Base-by-base conservation (phyloP, 2,113 vertebrate species). In the Papio anubis region DNA sequence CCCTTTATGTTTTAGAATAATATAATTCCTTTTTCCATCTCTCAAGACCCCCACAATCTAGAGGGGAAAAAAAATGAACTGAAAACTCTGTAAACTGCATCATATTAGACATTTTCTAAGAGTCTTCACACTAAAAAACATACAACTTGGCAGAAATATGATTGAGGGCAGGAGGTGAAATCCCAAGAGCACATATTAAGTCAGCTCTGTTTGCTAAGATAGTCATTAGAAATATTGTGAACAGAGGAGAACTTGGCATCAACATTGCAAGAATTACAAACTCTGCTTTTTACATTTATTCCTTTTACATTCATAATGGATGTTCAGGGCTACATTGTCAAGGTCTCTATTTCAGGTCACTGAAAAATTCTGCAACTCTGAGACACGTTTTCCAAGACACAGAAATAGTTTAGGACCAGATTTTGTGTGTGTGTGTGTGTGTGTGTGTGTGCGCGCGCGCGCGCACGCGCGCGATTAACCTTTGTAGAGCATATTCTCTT, bases 261-360 rank as follows among this genome's bases (percentile, higher is more conserved):
- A 90, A 57, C 27, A 78, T 81, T 88, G 55, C 40, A 61, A 94
- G 48, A 79, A 80, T 88, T 93, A 96, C 25, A 61, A 97, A 83
- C 11, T 70, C 45, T n/a, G 23, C 52, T 61, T 89, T 68, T 72
- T 88, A 48, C 2, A 43, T 79, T 75, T 52, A 59, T 83, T 94
- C 32, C 48, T 94, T 96, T 92, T 57, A 78, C 5, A 86, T 88
- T 30, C 38, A 32, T 97, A 92, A 87, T 96, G 84, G 57, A 85
- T 93, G 95, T 90, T 94, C 68, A 55, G n/a, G 78, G 79, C 11
- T 38, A 40, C 35, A 40, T 61, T 94, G 30, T 82, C 55, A 87
- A 81, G 10, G 83, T 83, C 61, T 93, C 17, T 8, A 17, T 81
- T 93, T 57, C 50, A 73, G 43, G 38, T 87, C 59, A 84, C 57